Percentiles rank a stretch among this genome's conserved stretches.
These are phyloP conservation scores for Sebastiscus tertius DNA, from an alignment of 2,797 vertebrate genomes.

Conservation along the genomic window DNA sequence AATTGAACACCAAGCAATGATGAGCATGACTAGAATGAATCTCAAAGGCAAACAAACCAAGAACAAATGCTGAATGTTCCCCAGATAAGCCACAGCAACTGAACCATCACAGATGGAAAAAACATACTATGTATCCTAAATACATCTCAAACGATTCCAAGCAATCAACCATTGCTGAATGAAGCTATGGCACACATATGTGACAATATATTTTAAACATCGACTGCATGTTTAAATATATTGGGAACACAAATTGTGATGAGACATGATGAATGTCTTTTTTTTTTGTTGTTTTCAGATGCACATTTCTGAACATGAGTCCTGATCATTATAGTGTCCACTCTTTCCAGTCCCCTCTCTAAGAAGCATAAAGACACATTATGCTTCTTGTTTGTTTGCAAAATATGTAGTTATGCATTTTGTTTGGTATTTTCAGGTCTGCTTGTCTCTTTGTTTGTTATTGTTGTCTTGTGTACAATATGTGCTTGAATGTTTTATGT, in stretches of 20 bases:
- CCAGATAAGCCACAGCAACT: slow-evolving; percentile 85
- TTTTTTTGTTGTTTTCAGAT: slow-evolving; percentile 67
- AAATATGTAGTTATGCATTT: slow-evolving; percentile 25
- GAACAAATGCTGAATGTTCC: slow-evolving; percentile 76
- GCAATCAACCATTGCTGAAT: slow-evolving; percentile 72
- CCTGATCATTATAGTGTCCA: slow-evolving; percentile 66
- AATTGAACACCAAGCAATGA: slow-evolving; percentile 70
- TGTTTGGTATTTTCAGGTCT: slow-evolving; percentile 42
- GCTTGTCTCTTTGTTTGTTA: slow-evolving; percentile 44
- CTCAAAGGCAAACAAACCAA: slow-evolving; percentile 78
- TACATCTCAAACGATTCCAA: slow-evolving; percentile 75
- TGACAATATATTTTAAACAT: slow-evolving; percentile 88
- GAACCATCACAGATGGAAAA: slow-evolving; percentile 89
- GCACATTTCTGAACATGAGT: slow-evolving; percentile 76
- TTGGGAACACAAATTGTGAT: slow-evolving; percentile 75
- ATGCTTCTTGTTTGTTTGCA: slow-evolving; percentile 82
- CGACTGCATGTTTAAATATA: slow-evolving; percentile 84
- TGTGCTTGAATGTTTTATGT: slow-evolving; percentile 21
- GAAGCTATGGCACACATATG: slow-evolving; percentile 74
- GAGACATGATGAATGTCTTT: slow-evolving; percentile 73
- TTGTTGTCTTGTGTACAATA: slow-evolving; percentile 11
- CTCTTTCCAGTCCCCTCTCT: slow-evolving; percentile 54
- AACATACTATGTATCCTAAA: slow-evolving; percentile 81
- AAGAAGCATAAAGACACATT: slow-evolving; percentile 69
- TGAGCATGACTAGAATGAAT: slow-evolving; percentile 77